Conservation (phyloP, 2,888 invertebrate species). For the Ophion obscuratus region DNA sequence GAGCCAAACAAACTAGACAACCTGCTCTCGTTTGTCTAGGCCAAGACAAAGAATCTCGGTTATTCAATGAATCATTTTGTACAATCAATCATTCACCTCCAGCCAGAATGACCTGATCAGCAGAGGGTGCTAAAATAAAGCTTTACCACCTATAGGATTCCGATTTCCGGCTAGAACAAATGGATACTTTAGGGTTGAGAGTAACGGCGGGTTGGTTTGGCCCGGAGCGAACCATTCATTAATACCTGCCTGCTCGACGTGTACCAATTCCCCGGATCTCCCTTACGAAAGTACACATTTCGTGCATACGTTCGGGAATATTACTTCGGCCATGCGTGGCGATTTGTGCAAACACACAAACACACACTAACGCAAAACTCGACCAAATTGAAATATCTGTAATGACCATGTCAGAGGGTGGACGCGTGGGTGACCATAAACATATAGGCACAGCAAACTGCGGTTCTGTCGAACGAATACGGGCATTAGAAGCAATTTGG, state of each 20-base stretch:
- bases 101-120: neutral
- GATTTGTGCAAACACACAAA: neutral
- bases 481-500: slow-evolving; percentile 30
- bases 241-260: slow-evolving; percentile 19
- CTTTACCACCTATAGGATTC: neutral
- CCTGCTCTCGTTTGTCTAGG: neutral
- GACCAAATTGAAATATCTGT: slow-evolving; percentile 40
- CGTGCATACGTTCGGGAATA: neutral
- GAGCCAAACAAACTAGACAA: neutral
- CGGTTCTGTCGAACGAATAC: slow-evolving; percentile 5
- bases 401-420: slow-evolving; percentile 7
- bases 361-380: neutral
- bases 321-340: neutral
- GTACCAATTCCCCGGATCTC: neutral
- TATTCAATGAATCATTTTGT: neutral
- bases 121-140: neutral
- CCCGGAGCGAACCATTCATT: slow-evolving; percentile 39
- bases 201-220: slow-evolving; percentile 36
- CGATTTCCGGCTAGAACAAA: neutral
- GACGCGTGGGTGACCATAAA: neutral
- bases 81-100: neutral
- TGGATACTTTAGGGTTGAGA: slow-evolving; percentile 12
- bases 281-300: neutral
- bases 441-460: neutral
- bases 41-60: neutral